A percentile compares a stretch with the other conserved stretches of the same genome.
Evolutionary conservation across 2,888 invertebrate species (phyloP).

Genomic region (Drosophila antonietae): DNA sequence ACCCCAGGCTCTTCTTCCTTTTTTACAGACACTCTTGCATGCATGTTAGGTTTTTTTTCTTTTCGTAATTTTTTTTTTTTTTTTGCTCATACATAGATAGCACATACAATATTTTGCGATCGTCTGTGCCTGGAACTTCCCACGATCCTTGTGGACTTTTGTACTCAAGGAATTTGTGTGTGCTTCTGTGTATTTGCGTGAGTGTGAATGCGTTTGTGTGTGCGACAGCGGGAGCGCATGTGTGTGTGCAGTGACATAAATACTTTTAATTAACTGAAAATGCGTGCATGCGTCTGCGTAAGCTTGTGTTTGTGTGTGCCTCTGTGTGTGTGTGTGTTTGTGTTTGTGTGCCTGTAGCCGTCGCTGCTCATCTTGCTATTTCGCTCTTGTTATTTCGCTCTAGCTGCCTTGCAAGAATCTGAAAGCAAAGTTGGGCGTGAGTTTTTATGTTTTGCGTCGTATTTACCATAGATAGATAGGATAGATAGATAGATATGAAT

Average conservation of each 20-base stretch:
- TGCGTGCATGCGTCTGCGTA: neutral
- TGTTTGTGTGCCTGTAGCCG: slow-evolving; percentile 6
- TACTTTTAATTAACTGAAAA: slow-evolving; percentile 5
- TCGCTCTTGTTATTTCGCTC: slow-evolving; percentile 42
- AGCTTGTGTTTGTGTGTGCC: no score
- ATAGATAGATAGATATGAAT: slow-evolving; percentile 15
- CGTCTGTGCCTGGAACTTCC: slow-evolving; percentile 75
- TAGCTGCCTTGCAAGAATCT: slow-evolving; percentile 38
- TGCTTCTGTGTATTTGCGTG: slow-evolving; percentile 3
- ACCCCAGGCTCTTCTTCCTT: slow-evolving; percentile 23
- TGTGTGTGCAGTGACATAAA: slow-evolving; percentile 2
- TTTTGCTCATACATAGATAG: slow-evolving; percentile 46
- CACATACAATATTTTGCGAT: slow-evolving; percentile 44
- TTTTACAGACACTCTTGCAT: slow-evolving; percentile 41
- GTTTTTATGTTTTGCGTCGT: slow-evolving; percentile 42
- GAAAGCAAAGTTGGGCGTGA: slow-evolving; percentile 68
- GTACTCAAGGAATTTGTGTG: slow-evolving; percentile 64
- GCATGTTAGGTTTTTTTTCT: slow-evolving; percentile 32
- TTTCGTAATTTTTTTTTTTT: slow-evolving; percentile 35
- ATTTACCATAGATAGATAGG: slow-evolving; percentile 51
- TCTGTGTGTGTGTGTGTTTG: neutral
- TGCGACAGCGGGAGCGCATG: neutral
- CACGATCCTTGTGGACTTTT: slow-evolving; percentile 81
- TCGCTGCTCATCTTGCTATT: slow-evolving; percentile 26
- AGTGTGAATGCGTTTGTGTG: slow-evolving; percentile 17